These are phyloP conservation scores for Gambelia wislizenii DNA, from an alignment of 2,797 vertebrate species.

Conservation along the genomic window DNA sequence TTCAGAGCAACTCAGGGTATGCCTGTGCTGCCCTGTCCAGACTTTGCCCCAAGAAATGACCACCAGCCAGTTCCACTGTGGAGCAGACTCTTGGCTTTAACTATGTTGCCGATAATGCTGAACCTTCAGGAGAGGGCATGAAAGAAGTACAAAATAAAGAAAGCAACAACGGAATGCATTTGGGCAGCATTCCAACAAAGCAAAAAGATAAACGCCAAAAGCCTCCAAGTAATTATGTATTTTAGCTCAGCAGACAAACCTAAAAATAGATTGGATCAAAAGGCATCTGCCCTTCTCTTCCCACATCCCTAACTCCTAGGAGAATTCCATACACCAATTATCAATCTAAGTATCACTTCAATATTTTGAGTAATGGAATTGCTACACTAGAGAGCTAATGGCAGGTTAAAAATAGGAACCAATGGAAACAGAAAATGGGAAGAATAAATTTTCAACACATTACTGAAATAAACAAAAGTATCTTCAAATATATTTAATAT, in stretches of 20 bases:
- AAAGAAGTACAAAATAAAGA: neutral
- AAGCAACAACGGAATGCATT: neutral
- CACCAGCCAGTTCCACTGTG: neutral
- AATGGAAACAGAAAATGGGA: constrained; percentile 1
- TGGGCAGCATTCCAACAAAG: neutral
- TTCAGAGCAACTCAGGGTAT: neutral
- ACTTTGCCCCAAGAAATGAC: neutral
- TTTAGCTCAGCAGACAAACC: constrained; percentile 48
- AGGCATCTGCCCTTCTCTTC: neutral
- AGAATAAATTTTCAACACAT: constrained; percentile 14
- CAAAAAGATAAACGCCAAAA: neutral
- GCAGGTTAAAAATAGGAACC: constrained; percentile 33
- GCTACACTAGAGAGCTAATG: constrained; percentile 26
- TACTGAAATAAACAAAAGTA: constrained; percentile 11
- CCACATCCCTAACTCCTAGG: constrained; percentile 30
- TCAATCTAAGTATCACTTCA: constrained; percentile 43
- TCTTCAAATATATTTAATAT: constrained; percentile 9
- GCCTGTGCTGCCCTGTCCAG: neutral
- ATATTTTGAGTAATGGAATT: constrained; percentile 14
- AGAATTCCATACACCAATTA: constrained; percentile 45
- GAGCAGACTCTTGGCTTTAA: neutral
- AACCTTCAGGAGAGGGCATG: neutral
- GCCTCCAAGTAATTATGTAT: constrained; percentile 42
- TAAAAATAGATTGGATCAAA: constrained; percentile 43
- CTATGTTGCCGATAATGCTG: neutral